Evolutionary conservation across 1,140 invertebrate genomes (phyloP), one percentile per base, ranked within the genome.

Genomic region (Grapholita molesta): DNA sequence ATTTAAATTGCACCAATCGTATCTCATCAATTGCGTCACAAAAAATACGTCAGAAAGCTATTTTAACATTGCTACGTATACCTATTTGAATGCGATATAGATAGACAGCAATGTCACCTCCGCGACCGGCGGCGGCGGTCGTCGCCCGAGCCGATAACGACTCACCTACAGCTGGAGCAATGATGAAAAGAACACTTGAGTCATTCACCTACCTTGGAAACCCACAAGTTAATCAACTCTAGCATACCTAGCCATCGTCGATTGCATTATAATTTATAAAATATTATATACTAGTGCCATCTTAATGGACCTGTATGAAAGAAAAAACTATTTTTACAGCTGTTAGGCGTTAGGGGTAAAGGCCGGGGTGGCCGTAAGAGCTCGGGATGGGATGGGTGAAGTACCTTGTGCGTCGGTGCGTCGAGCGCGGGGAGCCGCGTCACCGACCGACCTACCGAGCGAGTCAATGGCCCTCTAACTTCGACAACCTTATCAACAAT

Each of bases 391-490:
- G 24, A 24, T 57, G 53, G 25, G 55, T 61, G 55, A 30, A 30
- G 24, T 25, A 61, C 28, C 55, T 61, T 18, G 55, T 28, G 55
- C 55, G 23, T 23, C 21, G 55, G 55, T 28, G 25, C 55, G 55
- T 28, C 23, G 53, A 11, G 53, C 53, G 23, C 53, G 8, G n/a
- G 42, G 25, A 61, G 55, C 55, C 12, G 55, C 55, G 42, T 48
- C 42, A 48, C 42, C 42, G 24, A 61, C 55, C 55, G 55, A 28
- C 55, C 55, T 61, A 55, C 53, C 24, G 24, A 25, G 23, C 55
- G 55, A 61, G 55, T 61, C 55, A 61, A 61, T 30, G 55, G 55
- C 55, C 55, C 55, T 61, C 55, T 61, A 61, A 61, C 55, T 61
- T 61, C n/a, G 55, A 28, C 55, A 61, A 61, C 55, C 55, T 61